phyloP scores from a whole-genome alignment of 2,888 invertebrate species.

The Diaprepes abbreviatus region DNA sequence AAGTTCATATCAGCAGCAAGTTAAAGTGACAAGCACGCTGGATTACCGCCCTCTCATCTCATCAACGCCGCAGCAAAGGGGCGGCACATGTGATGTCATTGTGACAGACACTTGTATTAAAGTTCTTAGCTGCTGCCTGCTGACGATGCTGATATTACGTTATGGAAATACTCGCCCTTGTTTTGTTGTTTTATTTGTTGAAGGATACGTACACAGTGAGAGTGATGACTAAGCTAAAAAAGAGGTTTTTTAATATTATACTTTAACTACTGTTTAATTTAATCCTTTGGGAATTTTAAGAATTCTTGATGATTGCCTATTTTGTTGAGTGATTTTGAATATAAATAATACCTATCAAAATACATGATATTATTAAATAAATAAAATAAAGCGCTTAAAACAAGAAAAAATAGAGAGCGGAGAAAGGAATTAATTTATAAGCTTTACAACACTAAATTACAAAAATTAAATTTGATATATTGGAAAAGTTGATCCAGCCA shows the following conservation, averaged over 20 bases:
- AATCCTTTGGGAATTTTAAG: too few species aligned
- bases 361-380: too few species aligned
- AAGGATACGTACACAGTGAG: neutral
- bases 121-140: conserved; percentile 24
- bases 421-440: too few species aligned
- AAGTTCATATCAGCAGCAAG: conserved; percentile 15
- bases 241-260: neutral
- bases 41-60: conserved; percentile 34
- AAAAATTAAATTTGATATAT: too few species aligned
- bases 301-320: too few species aligned
- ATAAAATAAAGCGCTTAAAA: too few species aligned
- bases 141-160: conserved; percentile 21
- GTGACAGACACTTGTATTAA: conserved; percentile 32
- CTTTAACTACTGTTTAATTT: too few species aligned
- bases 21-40: conserved; percentile 20
- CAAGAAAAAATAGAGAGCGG: too few species aligned
- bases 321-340: too few species aligned
- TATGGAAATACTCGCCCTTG: conserved; percentile 15
- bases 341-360: too few species aligned
- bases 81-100: conserved; percentile 34
- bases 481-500: too few species aligned
- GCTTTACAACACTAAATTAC: too few species aligned
- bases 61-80: conserved; percentile 27
- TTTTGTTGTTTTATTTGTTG: conserved; percentile 10
- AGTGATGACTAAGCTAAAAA: conserved; percentile 22